phyloP scores from a whole-genome alignment of 2,797 vertebrate genomes.

The Eospalax fontanierii region DNA sequence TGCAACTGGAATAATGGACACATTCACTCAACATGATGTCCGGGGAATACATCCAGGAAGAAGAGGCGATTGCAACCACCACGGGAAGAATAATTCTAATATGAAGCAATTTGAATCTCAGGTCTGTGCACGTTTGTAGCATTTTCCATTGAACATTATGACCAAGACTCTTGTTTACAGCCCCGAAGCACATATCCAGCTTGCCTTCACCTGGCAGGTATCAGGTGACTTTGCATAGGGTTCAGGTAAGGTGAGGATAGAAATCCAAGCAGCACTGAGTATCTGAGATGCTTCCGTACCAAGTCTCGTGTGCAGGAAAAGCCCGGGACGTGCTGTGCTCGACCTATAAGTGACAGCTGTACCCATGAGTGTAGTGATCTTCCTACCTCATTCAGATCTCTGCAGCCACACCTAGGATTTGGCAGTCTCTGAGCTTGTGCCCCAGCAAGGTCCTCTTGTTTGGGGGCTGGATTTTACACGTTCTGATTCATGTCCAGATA shows the following conservation, averaged over 20 bases:
- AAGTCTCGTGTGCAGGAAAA: background rate
- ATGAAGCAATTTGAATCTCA: background rate
- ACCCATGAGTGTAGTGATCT: background rate
- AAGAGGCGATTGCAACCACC: rapidly evolving
- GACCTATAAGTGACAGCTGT: constrained; percentile 8
- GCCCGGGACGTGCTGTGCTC: background rate
- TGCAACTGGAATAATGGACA: background rate
- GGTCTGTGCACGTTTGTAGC: background rate
- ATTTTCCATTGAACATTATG: background rate
- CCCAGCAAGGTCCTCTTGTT: background rate
- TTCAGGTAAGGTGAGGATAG: constrained; percentile 72
- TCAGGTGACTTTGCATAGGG: background rate
- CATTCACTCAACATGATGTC: background rate
- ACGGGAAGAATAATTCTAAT: background rate
- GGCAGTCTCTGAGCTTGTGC: background rate
- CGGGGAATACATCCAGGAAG: background rate
- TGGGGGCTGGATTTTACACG: background rate
- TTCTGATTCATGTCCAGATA: constrained; percentile 3
- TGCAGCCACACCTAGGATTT: background rate
- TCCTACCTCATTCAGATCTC: background rate
- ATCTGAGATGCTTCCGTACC: background rate
- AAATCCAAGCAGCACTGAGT: constrained; percentile 54
- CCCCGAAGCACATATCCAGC: background rate
- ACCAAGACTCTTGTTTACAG: constrained; percentile 46
- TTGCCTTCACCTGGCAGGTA: background rate